Evolutionary conservation across 2,113 vertebrate genomes (phyloP).

Genomic region (Tachuris rubrigastra): DNA sequence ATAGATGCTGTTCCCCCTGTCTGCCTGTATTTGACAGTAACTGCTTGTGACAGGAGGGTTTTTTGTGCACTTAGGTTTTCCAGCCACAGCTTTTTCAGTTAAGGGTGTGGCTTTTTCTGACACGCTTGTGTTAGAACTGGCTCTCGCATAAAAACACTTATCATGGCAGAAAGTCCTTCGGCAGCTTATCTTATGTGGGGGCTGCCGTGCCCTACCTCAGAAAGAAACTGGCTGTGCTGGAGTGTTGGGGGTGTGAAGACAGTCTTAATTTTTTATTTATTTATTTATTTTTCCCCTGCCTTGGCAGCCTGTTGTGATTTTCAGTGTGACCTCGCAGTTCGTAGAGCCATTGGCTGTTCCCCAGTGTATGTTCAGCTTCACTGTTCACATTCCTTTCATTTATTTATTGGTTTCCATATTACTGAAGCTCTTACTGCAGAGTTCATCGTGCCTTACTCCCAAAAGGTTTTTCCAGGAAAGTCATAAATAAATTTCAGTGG

Average conservation of each 20-base stretch:
- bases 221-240: background rate
- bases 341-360: background rate
- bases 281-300: background rate
- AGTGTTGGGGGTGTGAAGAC: background rate
- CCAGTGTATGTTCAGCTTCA: background rate
- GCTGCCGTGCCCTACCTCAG: background rate
- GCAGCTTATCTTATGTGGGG: slow-evolving; percentile 3
- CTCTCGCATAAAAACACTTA: background rate
- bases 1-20: background rate
- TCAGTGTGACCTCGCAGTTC: background rate
- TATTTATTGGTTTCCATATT: background rate
- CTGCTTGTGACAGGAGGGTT: background rate
- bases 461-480: background rate
- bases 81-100: background rate
- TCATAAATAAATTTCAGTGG: background rate
- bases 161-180: background rate
- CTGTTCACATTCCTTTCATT: background rate
- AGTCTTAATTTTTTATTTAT: background rate
- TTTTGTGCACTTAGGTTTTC: background rate
- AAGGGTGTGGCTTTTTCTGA: slow-evolving; percentile 35
- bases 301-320: background rate
- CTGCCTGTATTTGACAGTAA: background rate
- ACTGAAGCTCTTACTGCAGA: background rate
- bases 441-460: background rate
- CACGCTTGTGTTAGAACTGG: background rate